These are phyloP conservation scores for Chloroceryle amazona DNA, from an alignment of 2,797 vertebrate genomes.

Conservation along the genomic window DNA sequence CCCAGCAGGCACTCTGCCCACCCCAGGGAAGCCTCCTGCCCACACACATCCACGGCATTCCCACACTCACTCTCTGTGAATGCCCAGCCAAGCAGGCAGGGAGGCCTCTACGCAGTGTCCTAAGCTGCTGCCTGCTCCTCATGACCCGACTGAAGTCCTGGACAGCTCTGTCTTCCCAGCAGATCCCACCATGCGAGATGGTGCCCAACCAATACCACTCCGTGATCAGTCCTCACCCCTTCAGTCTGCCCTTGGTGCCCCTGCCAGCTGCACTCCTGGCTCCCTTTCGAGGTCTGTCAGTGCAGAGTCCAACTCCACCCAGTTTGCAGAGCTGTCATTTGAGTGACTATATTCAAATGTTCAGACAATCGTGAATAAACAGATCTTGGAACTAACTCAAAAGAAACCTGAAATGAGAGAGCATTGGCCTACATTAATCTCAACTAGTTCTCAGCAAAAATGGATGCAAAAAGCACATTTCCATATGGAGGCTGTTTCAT, in stretches of 20 bases:
- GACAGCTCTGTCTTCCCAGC: not conserved
- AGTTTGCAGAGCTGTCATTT: not conserved
- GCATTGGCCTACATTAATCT: constrained; percentile 19
- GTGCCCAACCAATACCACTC: not conserved
- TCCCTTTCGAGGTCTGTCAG: not conserved
- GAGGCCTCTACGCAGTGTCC: not conserved
- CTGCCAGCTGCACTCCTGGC: accelerated
- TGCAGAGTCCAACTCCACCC: not conserved
- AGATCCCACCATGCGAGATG: not conserved
- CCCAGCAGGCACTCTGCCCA: accelerated
- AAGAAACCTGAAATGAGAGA: not conserved
- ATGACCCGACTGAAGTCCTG: not conserved
- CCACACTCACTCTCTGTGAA: not conserved
- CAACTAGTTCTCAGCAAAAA: not conserved
- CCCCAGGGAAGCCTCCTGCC: not conserved
- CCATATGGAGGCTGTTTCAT: constrained; percentile 10
- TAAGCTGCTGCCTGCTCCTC: not conserved
- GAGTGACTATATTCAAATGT: not conserved
- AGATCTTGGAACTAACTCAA: not conserved
- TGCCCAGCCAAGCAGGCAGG: accelerated
- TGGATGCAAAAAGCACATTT: constrained; percentile 42
- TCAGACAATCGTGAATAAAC: constrained; percentile 40
- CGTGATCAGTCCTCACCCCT: accelerated
- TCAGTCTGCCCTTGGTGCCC: accelerated
- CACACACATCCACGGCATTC: accelerated